Base-by-base conservation (phyloP, 2,888 invertebrate genomes). In the Caenorhabditis becei region DNA sequence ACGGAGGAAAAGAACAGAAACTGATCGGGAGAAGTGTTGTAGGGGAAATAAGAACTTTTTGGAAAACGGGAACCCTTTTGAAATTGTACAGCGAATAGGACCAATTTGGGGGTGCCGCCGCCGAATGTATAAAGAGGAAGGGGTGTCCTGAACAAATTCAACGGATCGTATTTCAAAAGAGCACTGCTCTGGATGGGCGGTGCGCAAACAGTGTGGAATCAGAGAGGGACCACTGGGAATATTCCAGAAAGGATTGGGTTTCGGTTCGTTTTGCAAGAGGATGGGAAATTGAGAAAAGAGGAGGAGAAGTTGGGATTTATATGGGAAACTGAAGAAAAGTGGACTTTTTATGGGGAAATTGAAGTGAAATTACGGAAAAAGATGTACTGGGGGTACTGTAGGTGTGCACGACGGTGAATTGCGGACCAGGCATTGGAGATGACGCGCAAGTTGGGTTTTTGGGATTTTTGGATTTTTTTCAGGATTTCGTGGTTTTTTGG, bases 91-190 rank as follows among this genome's bases (percentile, higher is more conserved):
- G 41, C 41, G 23, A 59, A 74, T 24, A 51, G 65, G 66, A 65
- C 74, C 74, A 74, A 66, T 74, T 74, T 74, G 28, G 49, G 24
- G n/a, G n/a, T n/a, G n/a, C n/a, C n/a, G n/a, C 47, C 44, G 37
- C 14, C 32, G 35, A 51, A n/a, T n/a, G 26, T 28, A n/a, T 18
- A 44, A 41, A 24, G 10, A 35, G 35, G 20, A 7, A n/a, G 54
- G 63, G 65, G 74, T 74, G 59, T 66, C 74, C 74, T 74, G 74
- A 74, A 74, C 74, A 74, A 74, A 74, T 74, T 74, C 58, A n/a
- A 58, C 74, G 59, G 65, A 74, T 74, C 74, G 65, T 74, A 74
- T 74, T 74, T 74, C 74, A 65, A 74, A 74, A 74, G 65, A 74
- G 66, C 72, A 74, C 65, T 41, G 62, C 72, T 72, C 41, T 47